Evolutionary conservation across 2,113 vertebrate genomes (phyloP), one percentile per base, ranked within the genome.

Genomic region (Bombycilla garrulus): DNA sequence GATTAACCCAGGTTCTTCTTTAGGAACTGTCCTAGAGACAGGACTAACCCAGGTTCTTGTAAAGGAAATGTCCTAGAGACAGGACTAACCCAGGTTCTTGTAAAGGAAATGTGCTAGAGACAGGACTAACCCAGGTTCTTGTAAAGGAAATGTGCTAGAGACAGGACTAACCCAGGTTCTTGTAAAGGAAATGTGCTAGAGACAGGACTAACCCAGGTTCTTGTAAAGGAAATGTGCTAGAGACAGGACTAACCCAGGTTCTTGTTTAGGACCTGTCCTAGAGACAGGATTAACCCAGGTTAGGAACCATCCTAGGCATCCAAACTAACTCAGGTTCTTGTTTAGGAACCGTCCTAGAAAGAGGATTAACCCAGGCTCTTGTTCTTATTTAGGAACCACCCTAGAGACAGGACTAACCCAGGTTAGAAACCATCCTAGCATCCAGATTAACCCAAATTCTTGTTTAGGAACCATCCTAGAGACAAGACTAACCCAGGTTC

Each of bases 111-210:
- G 4, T 12, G 19, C 7, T 15, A 28, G 6, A 15, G 9, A 15
- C 25, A 69, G 4, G 25, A 38, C 1, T 17, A 51, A 29, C 1
- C 1, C 4, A 36, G 6, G 6, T 36, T 38, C 56, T 8, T 14
- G 4, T 48, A 5, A 11, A 6, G 22, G 28, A 15, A 2, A 5
- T 0, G 0, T 11, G 22, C 11, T 19, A 25, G 29, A 11, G 9
- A 25, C 11, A 42, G 2, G 3, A 25, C 0, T 14, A 44, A n/a
- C 3, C 1, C 18, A 26, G 17, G 22, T 6, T 65, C 62, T 45
- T 17, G 31, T 44, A 12, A 10, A 2, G 15, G 47, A 31, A 0
- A 4, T 1, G 0, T 17, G 14, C 26, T 23, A 40, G 23, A 45
- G 15, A 25, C 6, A 66, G 4, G 8, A 21, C 2, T 10, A 25